Evolutionary conservation across 2,888 invertebrate genomes (phyloP).

Genomic region (Nesidiocoris tenuis): DNA sequence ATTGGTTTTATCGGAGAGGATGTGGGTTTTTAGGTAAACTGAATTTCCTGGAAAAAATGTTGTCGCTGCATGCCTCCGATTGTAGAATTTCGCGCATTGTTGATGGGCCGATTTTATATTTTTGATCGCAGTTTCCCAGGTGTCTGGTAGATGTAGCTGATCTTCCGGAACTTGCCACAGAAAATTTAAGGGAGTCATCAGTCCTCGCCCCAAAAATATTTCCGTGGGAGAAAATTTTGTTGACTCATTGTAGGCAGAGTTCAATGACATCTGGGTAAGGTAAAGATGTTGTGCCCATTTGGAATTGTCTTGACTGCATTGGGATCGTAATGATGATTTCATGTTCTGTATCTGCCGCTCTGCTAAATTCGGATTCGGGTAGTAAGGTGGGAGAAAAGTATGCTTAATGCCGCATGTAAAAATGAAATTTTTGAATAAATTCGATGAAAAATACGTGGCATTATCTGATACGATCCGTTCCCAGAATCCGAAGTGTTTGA

Average conservation of each 20-base stretch:
- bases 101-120: not conserved
- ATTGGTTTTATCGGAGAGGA: not conserved
- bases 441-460: constrained; percentile 5
- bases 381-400: not conserved
- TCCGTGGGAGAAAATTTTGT: constrained; percentile 15
- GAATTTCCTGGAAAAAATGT: constrained; percentile 11
- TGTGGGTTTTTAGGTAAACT: no score
- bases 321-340: constrained; percentile 4
- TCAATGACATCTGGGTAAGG: constrained; percentile 15
- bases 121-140: constrained; percentile 3
- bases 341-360: constrained; percentile 10
- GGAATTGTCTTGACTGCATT: not conserved
- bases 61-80: not conserved
- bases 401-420: constrained; percentile 2
- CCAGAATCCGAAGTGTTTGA: no score
- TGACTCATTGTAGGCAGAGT: constrained; percentile 1
- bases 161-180: constrained; percentile 5
- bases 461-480: no score
- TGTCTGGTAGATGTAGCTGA: not conserved
- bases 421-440: constrained; percentile 8
- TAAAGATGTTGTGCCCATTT: constrained; percentile 16
- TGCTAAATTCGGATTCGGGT: not conserved
- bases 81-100: not conserved
- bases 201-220: constrained; percentile 13
- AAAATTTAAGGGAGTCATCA: constrained; percentile 4